Evolutionary conservation across 2,888 invertebrate species (phyloP).

Genomic region (Liposcelis brunnea): DNA sequence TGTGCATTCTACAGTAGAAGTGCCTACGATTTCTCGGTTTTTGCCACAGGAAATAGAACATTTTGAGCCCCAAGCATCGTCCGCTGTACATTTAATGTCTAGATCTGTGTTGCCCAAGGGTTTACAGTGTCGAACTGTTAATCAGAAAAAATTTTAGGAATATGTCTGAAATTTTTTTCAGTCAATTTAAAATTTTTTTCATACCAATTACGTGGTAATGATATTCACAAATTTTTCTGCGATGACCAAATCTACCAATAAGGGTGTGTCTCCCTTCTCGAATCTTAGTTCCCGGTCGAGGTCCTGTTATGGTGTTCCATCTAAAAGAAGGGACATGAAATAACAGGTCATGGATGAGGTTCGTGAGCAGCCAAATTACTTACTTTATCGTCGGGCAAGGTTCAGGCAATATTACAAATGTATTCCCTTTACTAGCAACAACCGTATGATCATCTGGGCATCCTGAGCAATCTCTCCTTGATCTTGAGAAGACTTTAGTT

Average conservation of each 20-base stretch:
- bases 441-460: slow-evolving; percentile 4
- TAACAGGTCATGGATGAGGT: no score
- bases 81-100: slow-evolving; percentile 11
- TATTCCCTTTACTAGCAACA: background rate
- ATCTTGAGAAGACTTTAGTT: background rate
- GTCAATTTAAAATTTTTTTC: no score
- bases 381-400: background rate
- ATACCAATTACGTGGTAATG: slow-evolving; percentile 14
- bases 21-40: slow-evolving; percentile 10
- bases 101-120: slow-evolving; percentile 9
- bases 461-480: slow-evolving; percentile 4
- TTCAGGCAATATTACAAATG: background rate
- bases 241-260: slow-evolving; percentile 6
- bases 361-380: no score
- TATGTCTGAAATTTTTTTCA: no score
- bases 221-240: slow-evolving; percentile 13
- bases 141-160: slow-evolving; percentile 1
- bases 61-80: slow-evolving; percentile 14
- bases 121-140: slow-evolving; percentile 13
- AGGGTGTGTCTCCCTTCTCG: slow-evolving; percentile 13
- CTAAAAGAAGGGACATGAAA: background rate
- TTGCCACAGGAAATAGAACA: slow-evolving; percentile 13
- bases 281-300: slow-evolving; percentile 12
- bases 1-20: slow-evolving; percentile 11
- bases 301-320: slow-evolving; percentile 10